phyloP scores from a whole-genome alignment of 35 echinoderm and acorn worm species.

The Ophioderma brevispina region DNA sequence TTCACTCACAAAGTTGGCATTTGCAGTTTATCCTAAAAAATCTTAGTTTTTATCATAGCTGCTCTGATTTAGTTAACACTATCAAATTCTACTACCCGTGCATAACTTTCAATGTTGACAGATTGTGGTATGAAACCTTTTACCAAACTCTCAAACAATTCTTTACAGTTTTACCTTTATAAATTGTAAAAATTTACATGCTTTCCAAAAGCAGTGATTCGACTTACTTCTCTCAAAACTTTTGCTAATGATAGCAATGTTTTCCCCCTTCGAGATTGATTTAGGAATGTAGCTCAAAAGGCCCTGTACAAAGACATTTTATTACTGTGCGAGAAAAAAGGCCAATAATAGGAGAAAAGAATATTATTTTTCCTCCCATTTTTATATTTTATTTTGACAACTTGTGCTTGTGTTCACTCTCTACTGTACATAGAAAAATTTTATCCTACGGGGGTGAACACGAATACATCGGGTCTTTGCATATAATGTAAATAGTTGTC shows the following conservation, averaged over 20 bases:
- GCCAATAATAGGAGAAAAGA: no score
- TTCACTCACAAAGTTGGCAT: neutral
- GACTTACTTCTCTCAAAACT: neutral
- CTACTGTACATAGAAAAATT: no score
- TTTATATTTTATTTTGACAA: no score
- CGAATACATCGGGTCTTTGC: no score
- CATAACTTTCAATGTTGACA: neutral
- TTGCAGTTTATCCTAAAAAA: neutral
- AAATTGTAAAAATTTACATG: neutral
- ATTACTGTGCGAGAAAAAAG: no score
- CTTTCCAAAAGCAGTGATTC: neutral
- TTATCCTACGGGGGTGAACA: no score
- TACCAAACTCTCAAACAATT: neutral
- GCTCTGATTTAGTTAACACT: neutral
- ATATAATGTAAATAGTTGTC: no score
- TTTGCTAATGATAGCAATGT: neutral
- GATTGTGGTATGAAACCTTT: neutral
- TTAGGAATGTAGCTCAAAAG: neutral
- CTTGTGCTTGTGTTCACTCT: no score
- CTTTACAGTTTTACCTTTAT: neutral
- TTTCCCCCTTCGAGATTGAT: neutral
- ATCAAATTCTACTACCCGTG: no score
- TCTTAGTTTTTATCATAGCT: neutral
- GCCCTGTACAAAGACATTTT: neutral
- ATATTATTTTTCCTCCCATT: no score